Evolutionary conservation across 1,140 invertebrate species (phyloP).

Genomic region (Galendromus occidentalis): DNA sequence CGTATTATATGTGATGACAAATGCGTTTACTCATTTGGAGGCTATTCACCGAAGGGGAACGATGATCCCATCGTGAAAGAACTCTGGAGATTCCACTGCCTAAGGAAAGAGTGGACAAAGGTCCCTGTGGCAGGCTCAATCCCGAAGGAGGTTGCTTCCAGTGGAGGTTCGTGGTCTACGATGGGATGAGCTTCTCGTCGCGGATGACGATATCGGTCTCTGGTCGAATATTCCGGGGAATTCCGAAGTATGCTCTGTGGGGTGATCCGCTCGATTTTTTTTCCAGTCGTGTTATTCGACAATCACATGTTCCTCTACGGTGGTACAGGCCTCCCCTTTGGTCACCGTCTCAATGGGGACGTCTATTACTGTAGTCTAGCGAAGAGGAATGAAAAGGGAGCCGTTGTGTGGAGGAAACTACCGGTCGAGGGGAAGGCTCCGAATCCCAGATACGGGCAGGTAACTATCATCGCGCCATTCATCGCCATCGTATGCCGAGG

Average conservation of each 20-base stretch:
- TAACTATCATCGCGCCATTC: background rate
- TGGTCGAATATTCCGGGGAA: too few relatives aligned
- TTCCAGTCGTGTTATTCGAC: background rate
- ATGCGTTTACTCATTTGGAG: background rate
- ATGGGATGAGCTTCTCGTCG: too few relatives aligned
- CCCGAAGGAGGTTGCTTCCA: background rate
- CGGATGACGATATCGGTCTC: too few relatives aligned
- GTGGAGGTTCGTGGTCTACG: background rate
- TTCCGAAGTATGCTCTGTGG: too few relatives aligned
- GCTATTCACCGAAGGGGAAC: background rate
- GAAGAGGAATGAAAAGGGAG: background rate
- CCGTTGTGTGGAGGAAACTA: background rate
- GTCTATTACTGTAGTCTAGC: background rate
- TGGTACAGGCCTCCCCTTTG: background rate
- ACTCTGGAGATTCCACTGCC: background rate
- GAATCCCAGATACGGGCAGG: background rate
- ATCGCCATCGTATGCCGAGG: background rate
- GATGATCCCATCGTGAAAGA: background rate
- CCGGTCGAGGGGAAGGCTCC: background rate
- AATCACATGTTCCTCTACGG: background rate
- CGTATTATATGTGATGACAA: background rate
- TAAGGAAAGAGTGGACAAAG: background rate
- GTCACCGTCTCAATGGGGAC: background rate
- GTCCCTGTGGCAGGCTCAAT: background rate
- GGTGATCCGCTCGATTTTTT: too few relatives aligned